These are phyloP conservation scores for Danaus plexippus DNA, from an alignment of 1,140 invertebrate genomes.

Conservation along the genomic window DNA sequence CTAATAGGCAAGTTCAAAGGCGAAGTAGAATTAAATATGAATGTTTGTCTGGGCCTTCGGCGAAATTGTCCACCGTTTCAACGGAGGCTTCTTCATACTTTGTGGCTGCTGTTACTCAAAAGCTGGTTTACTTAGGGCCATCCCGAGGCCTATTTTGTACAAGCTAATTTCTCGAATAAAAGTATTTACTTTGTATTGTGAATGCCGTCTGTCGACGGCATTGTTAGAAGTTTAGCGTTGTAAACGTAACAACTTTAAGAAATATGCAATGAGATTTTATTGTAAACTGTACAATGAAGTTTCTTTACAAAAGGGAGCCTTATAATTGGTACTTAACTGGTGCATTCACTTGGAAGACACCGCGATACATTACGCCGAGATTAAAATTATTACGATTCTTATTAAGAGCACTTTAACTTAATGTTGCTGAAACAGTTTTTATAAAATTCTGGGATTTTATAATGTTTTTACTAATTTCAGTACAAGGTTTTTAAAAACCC, in stretches of 20 bases:
- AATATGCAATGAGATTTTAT: conserved; percentile 24
- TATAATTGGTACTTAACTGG: conserved; percentile 24
- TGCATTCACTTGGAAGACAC: conserved; percentile 21
- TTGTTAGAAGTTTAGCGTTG: conserved; percentile 42
- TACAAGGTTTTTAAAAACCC: no score
- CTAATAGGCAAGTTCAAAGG: conserved; percentile 48
- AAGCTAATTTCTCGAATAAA: conserved; percentile 45
- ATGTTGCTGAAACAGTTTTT: conserved; percentile 9
- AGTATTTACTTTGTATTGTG: conserved; percentile 61
- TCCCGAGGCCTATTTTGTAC: conserved; percentile 40
- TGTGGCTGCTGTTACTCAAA: conserved; percentile 36
- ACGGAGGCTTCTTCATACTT: conserved; percentile 49
- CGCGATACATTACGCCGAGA: conserved; percentile 16
- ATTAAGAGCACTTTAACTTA: no score
- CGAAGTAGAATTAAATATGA: conserved; percentile 61
- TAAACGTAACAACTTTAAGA: conserved; percentile 29
- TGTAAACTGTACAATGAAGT: conserved; percentile 19
- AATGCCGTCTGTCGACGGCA: conserved; percentile 50
- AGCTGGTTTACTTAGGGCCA: conserved; percentile 57
- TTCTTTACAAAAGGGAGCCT: conserved; percentile 21
- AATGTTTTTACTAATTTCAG: no score
- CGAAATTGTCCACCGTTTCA: conserved; percentile 44
- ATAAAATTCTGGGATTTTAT: conserved; percentile 3
- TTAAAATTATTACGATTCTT: conserved; percentile 16
- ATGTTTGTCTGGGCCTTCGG: conserved; percentile 55